Base-by-base conservation (phyloP, 2,797 vertebrate genomes). In the Phalloptychus januarius region DNA sequence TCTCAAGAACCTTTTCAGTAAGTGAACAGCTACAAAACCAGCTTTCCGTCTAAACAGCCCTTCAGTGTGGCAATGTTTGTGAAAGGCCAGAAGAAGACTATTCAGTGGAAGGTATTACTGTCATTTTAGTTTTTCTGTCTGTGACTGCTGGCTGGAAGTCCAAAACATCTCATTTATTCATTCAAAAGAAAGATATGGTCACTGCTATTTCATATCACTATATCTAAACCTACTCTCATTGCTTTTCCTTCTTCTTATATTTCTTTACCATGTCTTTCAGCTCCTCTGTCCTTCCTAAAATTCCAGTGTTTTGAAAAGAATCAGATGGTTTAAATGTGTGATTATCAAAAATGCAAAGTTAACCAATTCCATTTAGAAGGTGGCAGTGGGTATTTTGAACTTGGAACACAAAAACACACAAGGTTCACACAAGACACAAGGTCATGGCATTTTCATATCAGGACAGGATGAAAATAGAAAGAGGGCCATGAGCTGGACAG, bases 391-490 rank as follows among this genome's bases (percentile, higher is more conserved):
- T 86, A 72, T 85, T 69, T 72, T 18, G 61, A 70, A 84, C 79
- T 79, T 75, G 67, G 61, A 77, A 86, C 79, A 87, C 87, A 82
- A 80, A 78, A 33, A 80, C 0, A 73, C 58, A 84, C 56, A 65
- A 46, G 75, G 78, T 83, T 77, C 87, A 86, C 75, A 86, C 46
- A 83, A 88, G 75, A 82, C 82, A 89, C 89, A 90, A 92, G 88
- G 91, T 93, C 89, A 71, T 80, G 84, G 73, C 91, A 90, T 92
- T 90, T 93, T 90, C 82, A 85, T 88, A 88, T 88, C 71, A 85
- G 86, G 84, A 84, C 70, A 40, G 77, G 85, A 88, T 87, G 83
- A 84, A 93, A 92, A 93, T 93, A 93, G 91, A 92, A 93, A 89
- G 76, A 89, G 50, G 84, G 83, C 90, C 87, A 90, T 81, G 90